These are phyloP conservation scores for Hypsibius dujardini DNA, from an alignment of 1,140 invertebrate species.

Conservation along the genomic window DNA sequence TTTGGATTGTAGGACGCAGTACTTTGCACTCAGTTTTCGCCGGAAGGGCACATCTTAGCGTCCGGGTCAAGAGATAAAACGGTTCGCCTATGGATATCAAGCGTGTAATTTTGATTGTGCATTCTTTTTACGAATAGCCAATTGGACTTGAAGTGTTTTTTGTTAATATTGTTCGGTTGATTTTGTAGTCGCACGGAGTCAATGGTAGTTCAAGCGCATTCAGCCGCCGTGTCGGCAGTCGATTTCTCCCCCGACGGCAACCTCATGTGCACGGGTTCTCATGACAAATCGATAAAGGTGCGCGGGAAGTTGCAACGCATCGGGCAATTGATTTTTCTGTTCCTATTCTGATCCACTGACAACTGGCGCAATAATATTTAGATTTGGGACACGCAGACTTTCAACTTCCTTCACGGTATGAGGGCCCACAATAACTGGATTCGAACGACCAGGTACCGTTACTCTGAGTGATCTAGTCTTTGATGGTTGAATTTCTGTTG, in stretches of 20 bases:
- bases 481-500: background rate
- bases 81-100: constrained; percentile 12
- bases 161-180: background rate
- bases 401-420: background rate
- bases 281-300: constrained; percentile 18
- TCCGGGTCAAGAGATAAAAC: constrained; percentile 19
- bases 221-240: background rate
- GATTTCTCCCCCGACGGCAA: constrained; percentile 13
- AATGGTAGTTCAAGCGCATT: constrained; percentile 9
- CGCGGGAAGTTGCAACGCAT: background rate
- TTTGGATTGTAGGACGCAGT: constrained; percentile 9
- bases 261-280: background rate
- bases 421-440: constrained; percentile 11
- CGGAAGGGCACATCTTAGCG: constrained; percentile 17
- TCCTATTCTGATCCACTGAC: background rate
- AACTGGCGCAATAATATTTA: background rate
- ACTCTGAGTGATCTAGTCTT: background rate
- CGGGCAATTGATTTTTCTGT: background rate
- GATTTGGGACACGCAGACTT: background rate
- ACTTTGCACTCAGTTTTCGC: background rate
- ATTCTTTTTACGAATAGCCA: background rate
- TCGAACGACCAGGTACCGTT: background rate
- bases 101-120: background rate
- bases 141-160: too few species aligned
- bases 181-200: constrained; percentile 6